phyloP scores from a whole-genome alignment of 1,140 invertebrate species.

The Sitophilus oryzae region DNA sequence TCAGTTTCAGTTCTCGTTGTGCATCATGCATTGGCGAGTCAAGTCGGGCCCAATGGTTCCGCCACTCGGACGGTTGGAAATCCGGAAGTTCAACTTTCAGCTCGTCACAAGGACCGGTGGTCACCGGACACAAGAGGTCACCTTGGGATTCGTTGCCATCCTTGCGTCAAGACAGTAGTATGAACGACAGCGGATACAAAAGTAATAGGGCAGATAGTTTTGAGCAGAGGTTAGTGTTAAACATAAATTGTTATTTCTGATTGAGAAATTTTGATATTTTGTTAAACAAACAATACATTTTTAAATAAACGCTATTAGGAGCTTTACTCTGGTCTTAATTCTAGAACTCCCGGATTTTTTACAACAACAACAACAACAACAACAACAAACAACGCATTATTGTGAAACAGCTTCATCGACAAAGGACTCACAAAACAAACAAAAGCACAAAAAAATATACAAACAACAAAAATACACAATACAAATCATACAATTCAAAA shows the following conservation, averaged over 20 bases:
- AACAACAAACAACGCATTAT: too few species aligned
- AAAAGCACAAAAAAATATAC: too few species aligned
- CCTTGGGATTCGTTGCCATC: conserved; percentile 81
- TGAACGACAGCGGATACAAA: conserved; percentile 79
- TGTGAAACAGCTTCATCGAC: too few species aligned
- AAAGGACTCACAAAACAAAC: too few species aligned
- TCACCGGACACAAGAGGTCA: conserved; percentile 59
- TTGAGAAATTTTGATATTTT: too few species aligned
- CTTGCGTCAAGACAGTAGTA: conserved; percentile 70
- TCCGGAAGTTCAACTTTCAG: conserved; percentile 67
- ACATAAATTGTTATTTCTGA: background rate
- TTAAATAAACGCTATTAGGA: too few species aligned
- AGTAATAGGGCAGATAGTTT: conserved; percentile 78
- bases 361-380: too few species aligned
- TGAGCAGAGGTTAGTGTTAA: conserved; percentile 63
- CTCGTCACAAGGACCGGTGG: conserved; percentile 47
- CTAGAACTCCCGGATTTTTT: too few species aligned
- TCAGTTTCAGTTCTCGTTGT: conserved; percentile 55
- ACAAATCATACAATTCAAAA: too few species aligned
- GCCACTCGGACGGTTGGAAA: conserved; percentile 80
- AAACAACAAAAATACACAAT: too few species aligned
- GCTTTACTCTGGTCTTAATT: too few species aligned
- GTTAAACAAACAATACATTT: too few species aligned
- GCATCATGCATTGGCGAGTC: conserved; percentile 79
- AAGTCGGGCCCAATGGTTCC: conserved; percentile 77